Conservation (phyloP, 2,888 invertebrate species). For the Machimus atricapillus region DNA sequence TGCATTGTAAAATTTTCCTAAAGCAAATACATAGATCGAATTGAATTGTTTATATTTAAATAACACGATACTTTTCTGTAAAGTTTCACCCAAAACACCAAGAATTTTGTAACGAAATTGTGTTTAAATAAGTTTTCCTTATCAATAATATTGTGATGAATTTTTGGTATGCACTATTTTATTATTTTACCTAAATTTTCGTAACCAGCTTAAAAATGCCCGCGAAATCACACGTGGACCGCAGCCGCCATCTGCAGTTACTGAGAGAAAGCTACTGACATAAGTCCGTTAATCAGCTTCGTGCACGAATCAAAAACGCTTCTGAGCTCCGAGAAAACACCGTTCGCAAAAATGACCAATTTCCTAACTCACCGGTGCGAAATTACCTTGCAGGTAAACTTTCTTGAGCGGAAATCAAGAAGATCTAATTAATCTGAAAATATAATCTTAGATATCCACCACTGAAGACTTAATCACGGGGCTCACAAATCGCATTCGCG, state of each 20-base stretch:
- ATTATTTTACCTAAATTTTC: no score
- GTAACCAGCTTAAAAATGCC: neutral
- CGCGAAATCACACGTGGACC: neutral
- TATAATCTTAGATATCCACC: conserved; percentile 2
- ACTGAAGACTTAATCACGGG: conserved; percentile 39
- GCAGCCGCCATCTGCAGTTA: neutral
- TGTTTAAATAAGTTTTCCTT: no score
- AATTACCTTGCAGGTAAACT: neutral
- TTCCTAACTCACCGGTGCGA: neutral
- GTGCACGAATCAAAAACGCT: neutral
- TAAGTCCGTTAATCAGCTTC: neutral
- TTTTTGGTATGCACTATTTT: no score
- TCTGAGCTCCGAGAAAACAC: neutral
- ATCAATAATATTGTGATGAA: no score
- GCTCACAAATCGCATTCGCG: conserved; percentile 25
- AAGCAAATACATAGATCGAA: no score
- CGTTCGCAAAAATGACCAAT: neutral
- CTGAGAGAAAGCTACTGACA: neutral
- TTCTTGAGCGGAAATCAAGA: neutral
- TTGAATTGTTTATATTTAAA: no score
- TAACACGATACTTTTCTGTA: no score
- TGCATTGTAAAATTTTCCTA: no score
- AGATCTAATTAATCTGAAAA: neutral
- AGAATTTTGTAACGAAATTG: no score
- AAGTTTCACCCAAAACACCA: no score